Evolutionary conservation across 2,113 vertebrate species (phyloP).

Genomic region (Capreolus pygargus): DNA sequence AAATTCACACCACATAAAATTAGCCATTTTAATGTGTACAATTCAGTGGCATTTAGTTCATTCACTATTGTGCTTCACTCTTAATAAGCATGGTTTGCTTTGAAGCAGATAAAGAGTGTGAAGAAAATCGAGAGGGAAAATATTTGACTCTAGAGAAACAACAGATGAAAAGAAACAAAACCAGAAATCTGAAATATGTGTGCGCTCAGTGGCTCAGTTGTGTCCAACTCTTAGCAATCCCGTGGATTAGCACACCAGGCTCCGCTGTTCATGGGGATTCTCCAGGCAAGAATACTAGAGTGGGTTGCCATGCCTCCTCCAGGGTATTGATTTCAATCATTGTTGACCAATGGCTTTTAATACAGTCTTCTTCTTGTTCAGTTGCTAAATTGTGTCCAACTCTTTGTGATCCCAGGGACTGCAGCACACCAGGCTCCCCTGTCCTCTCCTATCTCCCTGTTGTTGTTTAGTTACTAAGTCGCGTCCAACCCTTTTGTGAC

Average conservation of each 20-base stretch:
- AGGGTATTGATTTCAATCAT: background rate
- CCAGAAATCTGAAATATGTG: background rate
- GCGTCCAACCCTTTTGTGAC: background rate
- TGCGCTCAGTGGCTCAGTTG: background rate
- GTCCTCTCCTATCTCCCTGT: background rate
- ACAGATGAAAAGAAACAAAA: background rate
- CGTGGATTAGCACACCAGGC: background rate
- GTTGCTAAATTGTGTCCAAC: background rate
- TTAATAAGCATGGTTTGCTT: background rate
- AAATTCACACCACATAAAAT: background rate
- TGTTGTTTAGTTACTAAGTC: background rate
- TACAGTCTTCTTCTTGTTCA: background rate
- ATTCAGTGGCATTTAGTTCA: background rate
- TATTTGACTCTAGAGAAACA: background rate
- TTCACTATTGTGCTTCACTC: background rate
- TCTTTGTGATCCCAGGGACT: background rate
- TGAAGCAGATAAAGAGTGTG: background rate
- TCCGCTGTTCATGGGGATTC: background rate
- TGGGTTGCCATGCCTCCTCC: background rate
- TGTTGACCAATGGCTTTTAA: background rate
- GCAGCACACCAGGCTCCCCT: background rate
- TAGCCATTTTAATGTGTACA: background rate
- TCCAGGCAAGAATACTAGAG: background rate
- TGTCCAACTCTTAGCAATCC: background rate
- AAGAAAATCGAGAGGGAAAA: background rate